These are phyloP conservation scores for Catostylus mosaicus DNA, from an alignment of 30 jellyfish, hydroid and myxozoan species.

Conservation along the genomic window DNA sequence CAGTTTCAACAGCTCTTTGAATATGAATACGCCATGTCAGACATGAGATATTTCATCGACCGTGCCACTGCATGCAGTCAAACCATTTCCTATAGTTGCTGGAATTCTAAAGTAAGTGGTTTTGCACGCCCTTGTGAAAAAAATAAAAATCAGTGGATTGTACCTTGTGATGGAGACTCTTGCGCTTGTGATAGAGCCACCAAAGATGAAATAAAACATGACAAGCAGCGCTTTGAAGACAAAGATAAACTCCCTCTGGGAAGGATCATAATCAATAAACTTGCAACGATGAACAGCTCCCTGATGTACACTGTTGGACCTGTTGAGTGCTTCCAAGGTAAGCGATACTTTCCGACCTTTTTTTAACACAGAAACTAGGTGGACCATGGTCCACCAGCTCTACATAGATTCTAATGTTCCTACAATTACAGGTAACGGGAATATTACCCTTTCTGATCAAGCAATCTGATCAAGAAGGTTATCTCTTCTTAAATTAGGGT, in stretches of 20 bases:
- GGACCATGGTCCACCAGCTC: background rate
- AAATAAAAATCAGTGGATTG: background rate
- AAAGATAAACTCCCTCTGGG: slow-evolving; percentile 3
- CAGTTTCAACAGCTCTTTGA: background rate
- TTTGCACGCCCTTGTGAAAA: background rate
- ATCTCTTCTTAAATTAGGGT: too few relatives aligned
- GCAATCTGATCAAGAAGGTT: too few relatives aligned
- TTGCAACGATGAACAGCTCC: background rate
- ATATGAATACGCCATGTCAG: background rate
- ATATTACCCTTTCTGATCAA: too few relatives aligned
- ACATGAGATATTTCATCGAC: background rate
- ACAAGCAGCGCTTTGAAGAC: slow-evolving; percentile 5
- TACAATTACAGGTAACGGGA: too few relatives aligned
- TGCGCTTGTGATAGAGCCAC: background rate
- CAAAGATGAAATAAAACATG: background rate
- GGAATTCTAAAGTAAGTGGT: background rate
- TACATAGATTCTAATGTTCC: too few relatives aligned
- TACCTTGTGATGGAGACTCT: background rate
- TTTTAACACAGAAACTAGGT: background rate
- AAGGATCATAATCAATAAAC: background rate
- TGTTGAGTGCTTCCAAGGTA: slow-evolving; percentile 39
- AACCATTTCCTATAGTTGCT: slow-evolving; percentile 3
- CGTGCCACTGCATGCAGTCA: slow-evolving; percentile 20
- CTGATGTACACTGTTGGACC: slow-evolving; percentile 32
- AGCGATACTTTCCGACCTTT: too few relatives aligned